phyloP scores from a whole-genome alignment of 2,888 invertebrate genomes.

The Thymelicus lineola region DNA sequence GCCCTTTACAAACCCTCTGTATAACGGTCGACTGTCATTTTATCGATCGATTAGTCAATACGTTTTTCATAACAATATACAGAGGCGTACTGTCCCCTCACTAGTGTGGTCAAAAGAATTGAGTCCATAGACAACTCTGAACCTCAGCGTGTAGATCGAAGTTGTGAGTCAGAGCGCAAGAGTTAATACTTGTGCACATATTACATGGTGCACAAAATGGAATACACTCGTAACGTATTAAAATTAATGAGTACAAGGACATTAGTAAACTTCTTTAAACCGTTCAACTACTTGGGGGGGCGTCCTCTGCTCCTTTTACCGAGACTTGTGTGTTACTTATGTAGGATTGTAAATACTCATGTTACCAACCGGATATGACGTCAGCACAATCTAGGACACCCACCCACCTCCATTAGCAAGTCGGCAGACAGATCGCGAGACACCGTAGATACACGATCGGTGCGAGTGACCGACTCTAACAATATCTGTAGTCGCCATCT shows the following conservation, averaged over 20 bases:
- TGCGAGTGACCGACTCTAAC: background rate
- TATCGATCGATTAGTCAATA: conserved; percentile 23
- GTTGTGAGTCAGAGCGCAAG: too few relatives aligned
- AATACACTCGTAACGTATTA: too few relatives aligned
- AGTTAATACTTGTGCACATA: too few relatives aligned
- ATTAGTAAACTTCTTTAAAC: too few relatives aligned
- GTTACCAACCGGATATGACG: conserved; percentile 52
- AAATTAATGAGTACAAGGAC: too few relatives aligned
- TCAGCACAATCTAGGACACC: conserved; percentile 62
- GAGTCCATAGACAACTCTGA: too few relatives aligned
- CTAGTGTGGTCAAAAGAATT: background rate
- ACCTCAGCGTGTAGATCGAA: too few relatives aligned
- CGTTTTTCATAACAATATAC: background rate
- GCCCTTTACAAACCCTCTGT: background rate
- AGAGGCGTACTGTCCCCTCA: background rate
- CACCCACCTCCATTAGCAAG: conserved; percentile 71
- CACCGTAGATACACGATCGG: conserved; percentile 9
- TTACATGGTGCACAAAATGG: too few relatives aligned
- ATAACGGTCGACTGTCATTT: conserved; percentile 15
- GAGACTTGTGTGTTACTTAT: too few relatives aligned
- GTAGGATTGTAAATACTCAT: too few relatives aligned
- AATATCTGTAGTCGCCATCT: background rate
- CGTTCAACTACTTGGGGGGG: too few relatives aligned
- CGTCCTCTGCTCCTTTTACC: too few relatives aligned
- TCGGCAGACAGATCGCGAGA: conserved; percentile 50